Evolutionary conservation across 2,797 vertebrate species (phyloP), one percentile per base, ranked within the genome.

Genomic region (Peromyscus melanophrys): DNA sequence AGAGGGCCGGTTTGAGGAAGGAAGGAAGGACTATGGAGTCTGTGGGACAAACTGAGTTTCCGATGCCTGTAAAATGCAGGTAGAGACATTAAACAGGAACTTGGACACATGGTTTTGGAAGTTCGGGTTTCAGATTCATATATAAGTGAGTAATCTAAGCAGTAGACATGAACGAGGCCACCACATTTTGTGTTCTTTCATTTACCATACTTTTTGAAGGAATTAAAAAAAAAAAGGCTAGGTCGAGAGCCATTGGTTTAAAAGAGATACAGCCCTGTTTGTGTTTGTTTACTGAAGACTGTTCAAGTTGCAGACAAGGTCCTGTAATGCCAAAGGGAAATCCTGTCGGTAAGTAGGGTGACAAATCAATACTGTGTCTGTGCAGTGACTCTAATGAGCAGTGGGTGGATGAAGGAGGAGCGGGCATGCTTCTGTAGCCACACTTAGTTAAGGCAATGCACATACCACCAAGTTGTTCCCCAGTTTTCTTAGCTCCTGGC

Each of bases 261-360:
- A 55, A 31, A 65, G 61, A 69, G 10, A 46, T 11, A 40, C 14
- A 71, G 71, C 14, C 4, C 8, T 17, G 4, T 77, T 83, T 90
- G 81, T 91, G 31, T 90, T 92, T 71, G 40, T 92, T 93, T 94
- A 78, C 40, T 78, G 59, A 95, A 86, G 43, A n/a, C 8, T 88
- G 10, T 61, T 95, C 6, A 59, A 78, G 67, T 80, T 34, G 61
- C 49, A 92, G 34, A 46, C 27, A 77, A 88, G 34, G n/a, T 40
- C 67, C 34, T 84, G 9, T 31, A 76, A 69, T 25, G 43, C 27
- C 63, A 89, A 85, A 89, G 49, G 89, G 92, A 83, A 93, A 57
- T 75, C 55, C 3, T 59, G 31, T 49, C 84, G 69, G 73, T 82
- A 57, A 69, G 49, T 14, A 55, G 34, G 86, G 19, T 27, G 82